Base-by-base conservation (phyloP, 2,888 invertebrate genomes). In the Harpalus rufipes region DNA sequence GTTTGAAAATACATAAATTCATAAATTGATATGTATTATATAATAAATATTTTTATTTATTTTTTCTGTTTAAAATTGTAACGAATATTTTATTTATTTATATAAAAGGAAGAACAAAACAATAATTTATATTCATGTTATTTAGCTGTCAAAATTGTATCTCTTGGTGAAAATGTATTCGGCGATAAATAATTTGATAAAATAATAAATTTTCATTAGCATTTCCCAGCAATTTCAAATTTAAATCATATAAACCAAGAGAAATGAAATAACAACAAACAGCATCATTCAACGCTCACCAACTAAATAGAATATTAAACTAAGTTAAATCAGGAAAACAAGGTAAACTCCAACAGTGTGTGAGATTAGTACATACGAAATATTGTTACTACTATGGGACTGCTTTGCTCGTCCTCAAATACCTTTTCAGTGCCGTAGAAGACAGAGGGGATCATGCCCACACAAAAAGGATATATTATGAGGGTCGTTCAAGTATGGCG, bases 231-330 rank as follows among this genome's bases (percentile, higher is more conserved):
- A 44, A 74, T 44, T 44, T 44, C 72, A 41, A 16, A 74, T 74
- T 74, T 74, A 74, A 74, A 74, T 74, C 72, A 44, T 12, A 74
- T 74, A 74, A 74, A 41, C 51, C 44, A 14, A n/a, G 32, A 74
- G 72, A 74, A 74, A 74, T 74, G 44, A 21, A 74, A 74, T 74
- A 74, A 74, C 44, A 74, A 74, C 72, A 74, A 74, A 74, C 68
- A 72, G 16, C 72, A 74, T 74, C 72, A 74, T 74, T 74, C 72
- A 44, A 41, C 72, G 72, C 41, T 74, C 51, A 74, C 44, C 41
- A 74, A 74, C 72, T 74, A 74, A 74, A 74, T 74, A 74, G 72
- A 74, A 74, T 74, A 74, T 74, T 74, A 74, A 74, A 74, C 72
- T 74, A 74, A 74, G 72, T 74, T 74, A 44, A 74, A 74, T 74